Percentiles rank a stretch among this genome's conserved stretches.
Evolutionary conservation across 2,888 invertebrate genomes (phyloP).

Genomic region (Eristalis arbustorum): DNA sequence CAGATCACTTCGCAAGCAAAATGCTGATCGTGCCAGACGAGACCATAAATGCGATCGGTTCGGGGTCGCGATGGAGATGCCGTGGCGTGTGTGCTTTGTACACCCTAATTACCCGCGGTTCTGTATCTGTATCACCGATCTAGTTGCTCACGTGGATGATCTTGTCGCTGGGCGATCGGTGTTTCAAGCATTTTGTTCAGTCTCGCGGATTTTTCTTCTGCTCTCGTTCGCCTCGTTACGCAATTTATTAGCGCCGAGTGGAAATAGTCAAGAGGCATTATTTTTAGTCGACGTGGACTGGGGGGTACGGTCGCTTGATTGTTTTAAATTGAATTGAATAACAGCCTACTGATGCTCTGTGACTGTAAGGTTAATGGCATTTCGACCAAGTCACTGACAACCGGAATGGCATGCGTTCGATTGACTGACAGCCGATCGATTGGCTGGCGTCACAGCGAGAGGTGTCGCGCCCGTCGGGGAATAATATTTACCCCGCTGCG

Average conservation of each 20-base stretch:
- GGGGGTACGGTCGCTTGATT: neutral
- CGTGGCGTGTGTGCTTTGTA: too few species aligned
- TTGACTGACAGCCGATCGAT: neutral
- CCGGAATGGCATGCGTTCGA: too few species aligned
- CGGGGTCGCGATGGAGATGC: neutral
- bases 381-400: neutral
- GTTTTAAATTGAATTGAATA: conserved; percentile 17
- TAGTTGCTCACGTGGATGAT: conserved; percentile 20
- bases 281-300: neutral
- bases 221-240: neutral
- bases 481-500: neutral
- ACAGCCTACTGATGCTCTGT: conserved; percentile 22
- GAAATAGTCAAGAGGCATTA: neutral
- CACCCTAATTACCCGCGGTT: neutral
- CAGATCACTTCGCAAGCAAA: conserved; percentile 31
- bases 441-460: neutral
- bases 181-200: conserved; percentile 3
- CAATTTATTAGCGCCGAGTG: conserved; percentile 34
- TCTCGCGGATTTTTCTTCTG: neutral
- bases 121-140: neutral
- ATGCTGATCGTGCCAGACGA: conserved; percentile 6
- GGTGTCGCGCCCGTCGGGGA: neutral
- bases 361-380: conserved; percentile 47
- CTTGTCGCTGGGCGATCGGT: neutral
- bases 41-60: neutral